phyloP scores from a whole-genome alignment of 35 echinoderm and acorn worm genomes.

The Ophioderma brevispina region DNA sequence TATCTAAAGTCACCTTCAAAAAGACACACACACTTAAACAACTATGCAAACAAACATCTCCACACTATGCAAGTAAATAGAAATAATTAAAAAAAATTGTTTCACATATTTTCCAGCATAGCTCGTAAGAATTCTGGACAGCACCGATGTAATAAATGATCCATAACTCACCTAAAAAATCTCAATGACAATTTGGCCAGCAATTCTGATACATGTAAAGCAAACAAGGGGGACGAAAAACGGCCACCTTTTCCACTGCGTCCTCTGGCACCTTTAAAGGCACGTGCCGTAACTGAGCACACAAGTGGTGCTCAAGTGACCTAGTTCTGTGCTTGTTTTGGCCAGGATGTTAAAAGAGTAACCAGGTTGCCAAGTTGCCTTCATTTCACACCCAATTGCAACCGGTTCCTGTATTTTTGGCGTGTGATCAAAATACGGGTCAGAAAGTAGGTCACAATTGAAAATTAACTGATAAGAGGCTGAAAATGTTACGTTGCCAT shows the following conservation, averaged over 20 bases:
- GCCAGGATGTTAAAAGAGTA: not conserved
- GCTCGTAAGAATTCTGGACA: no score
- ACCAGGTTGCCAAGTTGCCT: not conserved
- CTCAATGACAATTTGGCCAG: no score
- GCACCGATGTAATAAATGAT: no score
- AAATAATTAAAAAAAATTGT: no score
- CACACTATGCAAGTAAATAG: no score
- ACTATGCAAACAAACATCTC: no score
- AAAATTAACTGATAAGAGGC: not conserved
- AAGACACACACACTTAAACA: no score
- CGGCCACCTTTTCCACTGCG: not conserved
- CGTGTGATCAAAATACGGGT: not conserved
- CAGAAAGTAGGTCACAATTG: not conserved
- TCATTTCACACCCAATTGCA: not conserved
- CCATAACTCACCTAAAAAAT: no score
- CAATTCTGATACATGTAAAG: not conserved
- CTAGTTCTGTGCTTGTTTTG: conserved; percentile 8
- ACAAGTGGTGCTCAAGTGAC: not conserved
- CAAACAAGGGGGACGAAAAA: not conserved
- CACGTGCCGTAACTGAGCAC: not conserved
- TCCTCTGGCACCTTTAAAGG: not conserved
- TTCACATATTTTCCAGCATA: no score
- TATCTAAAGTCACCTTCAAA: no score
- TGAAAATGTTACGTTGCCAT: not conserved
- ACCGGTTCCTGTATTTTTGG: not conserved